Base-by-base conservation (phyloP, 2,113 vertebrate species). In the Apeltes quadracus region DNA sequence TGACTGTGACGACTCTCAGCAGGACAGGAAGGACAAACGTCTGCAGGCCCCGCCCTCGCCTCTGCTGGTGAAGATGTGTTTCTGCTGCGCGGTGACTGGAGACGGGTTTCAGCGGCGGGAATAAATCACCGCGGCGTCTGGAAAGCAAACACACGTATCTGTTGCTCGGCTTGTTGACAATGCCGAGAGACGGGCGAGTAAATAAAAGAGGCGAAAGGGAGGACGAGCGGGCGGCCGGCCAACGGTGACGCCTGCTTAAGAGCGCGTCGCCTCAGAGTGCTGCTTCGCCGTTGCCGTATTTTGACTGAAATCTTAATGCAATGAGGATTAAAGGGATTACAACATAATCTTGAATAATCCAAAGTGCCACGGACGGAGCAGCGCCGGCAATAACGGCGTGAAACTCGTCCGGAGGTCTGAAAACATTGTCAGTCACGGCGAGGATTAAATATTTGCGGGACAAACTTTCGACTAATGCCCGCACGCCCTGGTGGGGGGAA, bases 321-420 rank as follows among this genome's bases (percentile, higher is more conserved):
- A 93, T 89, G 91, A 94, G 96, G 97, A 98, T 92, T 98, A 96
- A 95, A 96, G 93, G 96, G 97, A 98, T 99, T 99, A 98, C 97
- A 97, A 96, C 95, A 97, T 98, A 98, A 99, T 96, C 97, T 98
- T 94, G 95, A 97, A 95, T 99, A 98, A 98, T 97, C 96, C 96
- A 95, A 96, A 97, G 92, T 96, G 95, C 96, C 95, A 96, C 94
- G 95, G 96, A 96, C 94, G 95, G 93, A 94, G 93, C 95, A 93
- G 94, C 90, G 93, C 95, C 94, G 95, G 94, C 96, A 98, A 97
- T 96, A 96, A 96, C 95, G 89, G 92, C 94, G 93, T 94, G 86
- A 95, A 96, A 95, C 93, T 93, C 93, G 87, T 93, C 92, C 94
- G 88, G 90, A 93, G 89, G 93, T 93, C 92, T 94, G 94, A 95